phyloP scores from a whole-genome alignment of 1,140 invertebrate species.

The Reticulitermes speratus region DNA sequence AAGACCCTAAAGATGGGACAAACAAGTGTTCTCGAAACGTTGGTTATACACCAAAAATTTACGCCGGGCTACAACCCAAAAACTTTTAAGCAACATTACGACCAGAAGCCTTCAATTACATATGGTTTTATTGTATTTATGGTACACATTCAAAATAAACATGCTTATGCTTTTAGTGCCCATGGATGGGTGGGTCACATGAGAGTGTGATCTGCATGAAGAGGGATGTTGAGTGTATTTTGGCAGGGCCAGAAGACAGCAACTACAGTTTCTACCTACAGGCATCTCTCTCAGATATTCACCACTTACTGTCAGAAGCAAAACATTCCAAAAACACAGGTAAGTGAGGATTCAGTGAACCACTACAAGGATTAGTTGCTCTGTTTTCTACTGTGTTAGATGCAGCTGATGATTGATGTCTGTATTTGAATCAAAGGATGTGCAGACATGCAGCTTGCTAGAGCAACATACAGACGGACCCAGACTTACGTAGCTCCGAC shows the following conservation, averaged over 20 bases:
- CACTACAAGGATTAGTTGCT: background rate
- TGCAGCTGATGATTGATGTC: too few species aligned
- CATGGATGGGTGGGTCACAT: conserved; percentile 27
- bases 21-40: too few species aligned
- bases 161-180: background rate
- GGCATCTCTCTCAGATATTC: conserved; percentile 61
- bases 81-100: too few species aligned
- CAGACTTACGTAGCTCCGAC: too few species aligned
- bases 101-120: too few species aligned
- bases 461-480: too few species aligned
- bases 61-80: too few species aligned
- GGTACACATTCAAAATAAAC: background rate
- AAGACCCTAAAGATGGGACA: too few species aligned
- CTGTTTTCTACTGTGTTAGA: too few species aligned
- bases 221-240: conserved; percentile 48
- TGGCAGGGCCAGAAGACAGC: conserved; percentile 49
- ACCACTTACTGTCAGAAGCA: conserved; percentile 52
- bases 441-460: too few species aligned
- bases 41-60: too few species aligned
- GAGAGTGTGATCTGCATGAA: conserved; percentile 30
- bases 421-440: too few species aligned
- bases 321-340: conserved; percentile 43
- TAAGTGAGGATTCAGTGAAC: conserved; percentile 35
- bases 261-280: conserved; percentile 51
- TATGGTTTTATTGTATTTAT: background rate